Percentiles rank a stretch among this genome's conserved stretches.
Evolutionary conservation across 2,113 vertebrate genomes (phyloP).

Genomic region (Salminus brasiliensis): DNA sequence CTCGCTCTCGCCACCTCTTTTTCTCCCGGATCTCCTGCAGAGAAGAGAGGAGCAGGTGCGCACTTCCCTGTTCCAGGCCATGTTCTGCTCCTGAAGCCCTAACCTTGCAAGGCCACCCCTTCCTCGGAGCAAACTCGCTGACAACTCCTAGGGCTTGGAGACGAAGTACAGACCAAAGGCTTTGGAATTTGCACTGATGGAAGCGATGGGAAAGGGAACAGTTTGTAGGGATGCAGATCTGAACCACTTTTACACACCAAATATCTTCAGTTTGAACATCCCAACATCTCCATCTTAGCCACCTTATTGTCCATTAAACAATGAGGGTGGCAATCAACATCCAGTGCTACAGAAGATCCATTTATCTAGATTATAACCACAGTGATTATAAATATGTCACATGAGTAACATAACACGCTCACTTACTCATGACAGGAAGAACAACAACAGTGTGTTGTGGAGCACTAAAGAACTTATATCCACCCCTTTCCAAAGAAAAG

Average conservation of each 20-base stretch:
- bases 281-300: too few relatives aligned
- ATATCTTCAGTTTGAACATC: not conserved
- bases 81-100: constrained; percentile 46
- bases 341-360: too few relatives aligned
- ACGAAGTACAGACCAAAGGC: not conserved
- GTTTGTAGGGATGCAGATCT: not conserved
- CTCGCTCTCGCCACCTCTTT: not conserved
- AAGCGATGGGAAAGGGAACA: not conserved
- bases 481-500: too few relatives aligned
- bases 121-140: constrained; percentile 45
- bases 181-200: constrained; percentile 23
- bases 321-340: too few relatives aligned
- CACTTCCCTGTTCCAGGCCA: constrained; percentile 9
- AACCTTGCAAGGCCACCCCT: constrained; percentile 50
- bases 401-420: too few relatives aligned
- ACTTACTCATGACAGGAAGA: too few relatives aligned
- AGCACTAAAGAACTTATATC: too few relatives aligned
- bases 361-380: too few relatives aligned
- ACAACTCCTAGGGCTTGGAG: not conserved
- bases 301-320: too few relatives aligned
- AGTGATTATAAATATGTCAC: too few relatives aligned
- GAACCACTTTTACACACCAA: not conserved
- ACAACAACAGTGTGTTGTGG: too few relatives aligned
- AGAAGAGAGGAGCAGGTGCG: constrained; percentile 10
- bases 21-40: constrained; percentile 4